Evolutionary conservation across 1,140 invertebrate genomes (phyloP).

Genomic region (Drosophila guanche): DNA sequence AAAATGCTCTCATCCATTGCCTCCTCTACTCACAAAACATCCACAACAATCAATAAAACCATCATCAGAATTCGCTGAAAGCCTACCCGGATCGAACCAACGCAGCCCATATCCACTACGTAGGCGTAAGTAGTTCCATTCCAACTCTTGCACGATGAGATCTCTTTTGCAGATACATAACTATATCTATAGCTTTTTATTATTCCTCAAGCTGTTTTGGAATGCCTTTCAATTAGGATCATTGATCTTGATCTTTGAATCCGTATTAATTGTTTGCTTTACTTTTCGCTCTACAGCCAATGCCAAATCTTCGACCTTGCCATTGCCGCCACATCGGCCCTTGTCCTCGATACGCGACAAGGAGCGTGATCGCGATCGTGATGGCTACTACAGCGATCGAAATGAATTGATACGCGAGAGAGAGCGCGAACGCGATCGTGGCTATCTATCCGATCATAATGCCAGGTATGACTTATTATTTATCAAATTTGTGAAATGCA

Average conservation of each 20-base stretch:
- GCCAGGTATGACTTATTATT: constrained; percentile 85
- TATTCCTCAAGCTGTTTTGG: constrained; percentile 33
- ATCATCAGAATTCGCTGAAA: constrained; percentile 91
- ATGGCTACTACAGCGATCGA: constrained; percentile 93
- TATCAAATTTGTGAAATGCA: not conserved
- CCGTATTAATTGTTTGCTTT: not conserved
- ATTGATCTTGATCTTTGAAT: not conserved
- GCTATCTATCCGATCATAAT: constrained; percentile 94
- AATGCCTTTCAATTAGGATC: constrained; percentile 21
- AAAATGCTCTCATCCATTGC: constrained; percentile 51
- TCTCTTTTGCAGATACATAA: constrained; percentile 48
- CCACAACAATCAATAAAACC: constrained; percentile 41
- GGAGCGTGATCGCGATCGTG: constrained; percentile 85
- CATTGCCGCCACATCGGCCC: constrained; percentile 87
- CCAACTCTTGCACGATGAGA: constrained; percentile 40
- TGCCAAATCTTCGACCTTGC: constrained; percentile 91
- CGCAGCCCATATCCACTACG: constrained; percentile 91
- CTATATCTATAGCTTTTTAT: constrained; percentile 16
- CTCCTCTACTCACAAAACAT: constrained; percentile 35
- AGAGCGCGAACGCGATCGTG: constrained; percentile 89
- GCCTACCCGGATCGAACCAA: constrained; percentile 91
- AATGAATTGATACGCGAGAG: constrained; percentile 90
- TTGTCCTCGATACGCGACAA: constrained; percentile 75
- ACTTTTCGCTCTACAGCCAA: constrained; percentile 68
- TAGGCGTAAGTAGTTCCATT: constrained; percentile 88